Base-by-base conservation (phyloP, 1,140 invertebrate genomes). In the Anastrepha obliqua region DNA sequence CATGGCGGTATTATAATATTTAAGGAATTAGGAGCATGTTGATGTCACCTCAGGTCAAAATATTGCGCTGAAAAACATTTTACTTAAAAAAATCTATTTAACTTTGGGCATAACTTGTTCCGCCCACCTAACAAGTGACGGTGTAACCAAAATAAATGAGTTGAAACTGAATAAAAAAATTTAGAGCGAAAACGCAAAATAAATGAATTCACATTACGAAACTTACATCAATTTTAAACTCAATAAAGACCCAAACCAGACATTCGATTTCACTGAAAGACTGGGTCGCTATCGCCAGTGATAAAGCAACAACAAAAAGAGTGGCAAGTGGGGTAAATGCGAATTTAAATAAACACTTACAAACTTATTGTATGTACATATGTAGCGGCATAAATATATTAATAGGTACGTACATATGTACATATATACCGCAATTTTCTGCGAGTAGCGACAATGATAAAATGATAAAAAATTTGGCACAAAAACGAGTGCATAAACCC, bases 201-300 rank as follows among this genome's bases (percentile, higher is more conserved):
- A 85, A 85, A 47, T 55, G 17, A 85, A 85, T 29, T 51, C 78
- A 59, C n/a, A 85, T 55, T 9, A 67, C 65, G 29, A n/a, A 20
- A 67, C 65, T 42, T 29, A 67, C 65, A 67, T 29, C 65, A 67
- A 42, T 39, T 67, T 42, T 42, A 67, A 67, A 11, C 65, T 67
- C 29, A 67, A 67, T 67, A 67, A 67, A 67, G 8, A 11, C 65
- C 29, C 11, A 39, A 67, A 42, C 65, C 29, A 20, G 39, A 39
- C 65, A 42, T 13, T 3, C 65, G 9, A 67, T 6, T 9, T 5
- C 11, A 64, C 15, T 7, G 13, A 58, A 8, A 13, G 55, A 64
- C 17, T 20, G 39, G 65, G 65, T 67, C 65, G 29, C 65, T 39
- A 67, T 39, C 29, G 29, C 65, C 65, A 67, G 39, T 67, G 65